Evolutionary conservation across 1,140 invertebrate genomes (phyloP), one percentile per base, ranked within the genome.

Genomic region (Euschistus heros): DNA sequence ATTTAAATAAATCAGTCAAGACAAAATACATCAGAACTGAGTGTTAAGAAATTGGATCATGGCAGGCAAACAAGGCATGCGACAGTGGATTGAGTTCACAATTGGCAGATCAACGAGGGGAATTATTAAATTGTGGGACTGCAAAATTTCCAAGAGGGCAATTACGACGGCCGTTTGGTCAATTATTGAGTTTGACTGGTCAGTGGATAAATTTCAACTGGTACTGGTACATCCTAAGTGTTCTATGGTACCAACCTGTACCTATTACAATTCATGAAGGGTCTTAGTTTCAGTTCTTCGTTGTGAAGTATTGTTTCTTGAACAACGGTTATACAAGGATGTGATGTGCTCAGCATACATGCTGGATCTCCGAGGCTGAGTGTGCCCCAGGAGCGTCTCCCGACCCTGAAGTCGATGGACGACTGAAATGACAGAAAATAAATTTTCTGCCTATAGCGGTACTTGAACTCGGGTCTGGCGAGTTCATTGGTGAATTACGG

Each of bases 171-270:
- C 47, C 14, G 22, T 50, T 50, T 50, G n/a, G 1, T 50, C n/a
- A 50, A 50, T 50, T 50, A 50, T 50, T 50, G 47, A 10, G 47
- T 50, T 50, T 50, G n/a, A 50, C n/a, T 14, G 5, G 47, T 50
- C 2, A 6, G 17, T 8, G 6, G 22, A 50, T 50, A 50, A 7
- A 50, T 47, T 47, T 47, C 46, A 47, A 47, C 46, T 47, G 13
- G 13, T 47, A 18, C 13, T 4, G 13, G 46, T 2, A 14, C 17
- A 44, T 47, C 3, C 46, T 47, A 47, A 18, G 46, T 47, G 42
- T 18, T 22, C 10, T 10, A 6, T 50, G 5, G 22, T 6, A 18
- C 10, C 22, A 22, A 50, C 18, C 46, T 17, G 8, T 44, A 17
- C 42, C 42, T 8, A 44, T 17, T 10, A 17, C 42, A 7, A 17